These are phyloP conservation scores for Barypeithes pellucidus DNA, from an alignment of 2,888 invertebrate species.

Conservation along the genomic window DNA sequence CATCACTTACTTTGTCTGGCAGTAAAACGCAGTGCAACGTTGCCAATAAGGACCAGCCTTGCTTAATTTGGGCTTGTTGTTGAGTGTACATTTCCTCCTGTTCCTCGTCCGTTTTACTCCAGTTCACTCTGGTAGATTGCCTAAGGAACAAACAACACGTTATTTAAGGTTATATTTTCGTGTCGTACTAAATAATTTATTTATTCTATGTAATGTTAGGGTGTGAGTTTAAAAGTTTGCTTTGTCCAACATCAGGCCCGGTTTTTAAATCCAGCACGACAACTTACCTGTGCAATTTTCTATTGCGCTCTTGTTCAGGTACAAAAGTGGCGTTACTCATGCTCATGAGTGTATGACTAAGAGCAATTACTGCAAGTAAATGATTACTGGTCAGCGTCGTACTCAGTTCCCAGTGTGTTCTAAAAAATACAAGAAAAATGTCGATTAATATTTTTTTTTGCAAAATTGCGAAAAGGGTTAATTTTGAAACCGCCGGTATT, in stretches of 20 bases:
- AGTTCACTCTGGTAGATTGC: slow-evolving; percentile 78
- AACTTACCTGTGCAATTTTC: slow-evolving; percentile 82
- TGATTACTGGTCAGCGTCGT: slow-evolving; percentile 97
- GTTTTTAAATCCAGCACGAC: too few species aligned
- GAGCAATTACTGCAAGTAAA: slow-evolving; percentile 92
- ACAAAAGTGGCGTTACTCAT: slow-evolving; percentile 97
- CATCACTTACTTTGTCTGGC: slow-evolving; percentile 88
- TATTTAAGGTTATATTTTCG: not conserved
- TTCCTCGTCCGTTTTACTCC: slow-evolving; percentile 85
- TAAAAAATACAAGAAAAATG: slow-evolving; percentile 59
- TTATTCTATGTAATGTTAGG: too few species aligned
- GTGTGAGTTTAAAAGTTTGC: too few species aligned
- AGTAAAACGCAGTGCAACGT: slow-evolving; percentile 96
- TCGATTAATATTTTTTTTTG: not conserved
- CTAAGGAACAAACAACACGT: slow-evolving; percentile 64
- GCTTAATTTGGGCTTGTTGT: slow-evolving; percentile 94
- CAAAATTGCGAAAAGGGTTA: too few species aligned
- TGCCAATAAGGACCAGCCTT: slow-evolving; percentile 97
- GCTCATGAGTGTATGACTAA: slow-evolving; percentile 97
- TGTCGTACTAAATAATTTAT: too few species aligned
- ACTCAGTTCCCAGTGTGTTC: slow-evolving; percentile 96
- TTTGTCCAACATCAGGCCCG: too few species aligned
- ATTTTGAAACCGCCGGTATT: too few species aligned
- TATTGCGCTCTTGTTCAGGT: slow-evolving; percentile 87
- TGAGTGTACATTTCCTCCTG: slow-evolving; percentile 88